Conservation (phyloP, 2,888 invertebrate species). For the Bembecia ichneumoniformis region DNA sequence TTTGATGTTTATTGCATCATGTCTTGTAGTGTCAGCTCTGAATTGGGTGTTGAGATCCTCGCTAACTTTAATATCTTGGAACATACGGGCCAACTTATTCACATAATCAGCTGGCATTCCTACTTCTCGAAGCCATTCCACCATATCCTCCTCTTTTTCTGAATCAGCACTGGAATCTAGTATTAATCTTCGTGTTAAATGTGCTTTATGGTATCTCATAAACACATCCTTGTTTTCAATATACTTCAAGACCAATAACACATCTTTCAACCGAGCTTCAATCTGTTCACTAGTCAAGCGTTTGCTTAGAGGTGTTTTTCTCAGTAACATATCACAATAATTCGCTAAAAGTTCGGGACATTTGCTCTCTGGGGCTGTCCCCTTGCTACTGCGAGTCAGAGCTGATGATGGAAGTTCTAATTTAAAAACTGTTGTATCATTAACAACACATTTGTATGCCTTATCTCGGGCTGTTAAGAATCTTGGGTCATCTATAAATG, state of each 20-base stretch:
- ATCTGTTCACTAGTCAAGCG: constrained; percentile 97
- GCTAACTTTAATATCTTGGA: constrained; percentile 97
- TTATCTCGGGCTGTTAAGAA: constrained; percentile 98
- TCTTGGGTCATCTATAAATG: constrained; percentile 96
- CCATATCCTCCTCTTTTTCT: constrained; percentile 99
- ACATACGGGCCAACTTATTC: constrained; percentile 98
- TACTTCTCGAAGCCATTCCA: constrained; percentile 96
- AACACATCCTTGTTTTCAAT: constrained; percentile 99
- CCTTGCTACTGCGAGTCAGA: constrained; percentile 75
- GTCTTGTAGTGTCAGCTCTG: constrained; percentile 83
- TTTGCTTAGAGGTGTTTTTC: constrained; percentile 96
- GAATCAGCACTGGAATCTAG: constrained; percentile 98
- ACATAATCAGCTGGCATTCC: constrained; percentile 99
- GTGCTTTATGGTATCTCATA: constrained; percentile 99
- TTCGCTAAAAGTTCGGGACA: constrained; percentile 99
- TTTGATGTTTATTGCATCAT: constrained; percentile 96
- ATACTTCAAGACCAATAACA: constrained; percentile 96
- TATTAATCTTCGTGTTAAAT: constrained; percentile 93
- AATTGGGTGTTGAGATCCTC: constrained; percentile 97
- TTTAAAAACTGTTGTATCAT: constrained; percentile 94
- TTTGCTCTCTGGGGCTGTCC: constrained; percentile 92
- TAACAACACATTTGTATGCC: constrained; percentile 97
- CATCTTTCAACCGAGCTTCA: constrained; percentile 92
- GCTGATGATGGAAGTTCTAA: constrained; percentile 76
- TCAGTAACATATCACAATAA: constrained; percentile 98